A percentile compares a stretch with the other conserved stretches of the same genome.
These are phyloP conservation scores for Betta splendens DNA, from an alignment of 2,797 vertebrate genomes.

Conservation along the genomic window DNA sequence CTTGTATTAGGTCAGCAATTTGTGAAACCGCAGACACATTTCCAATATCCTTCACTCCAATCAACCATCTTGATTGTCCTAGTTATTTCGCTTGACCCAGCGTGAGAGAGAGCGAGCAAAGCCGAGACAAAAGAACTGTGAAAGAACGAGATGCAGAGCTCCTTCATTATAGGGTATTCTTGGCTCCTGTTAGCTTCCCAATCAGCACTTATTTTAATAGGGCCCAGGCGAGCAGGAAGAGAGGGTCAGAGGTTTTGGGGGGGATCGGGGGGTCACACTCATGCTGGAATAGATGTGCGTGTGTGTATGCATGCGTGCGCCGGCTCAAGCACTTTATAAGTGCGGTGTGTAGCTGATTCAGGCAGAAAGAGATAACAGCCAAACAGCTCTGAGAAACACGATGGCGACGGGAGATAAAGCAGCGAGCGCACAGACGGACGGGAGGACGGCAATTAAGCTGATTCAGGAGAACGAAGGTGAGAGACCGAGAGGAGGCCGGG, in stretches of 20 bases:
- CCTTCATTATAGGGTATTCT: constrained; percentile 62
- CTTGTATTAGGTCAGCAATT: constrained; percentile 73
- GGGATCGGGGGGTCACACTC: constrained; percentile 56
- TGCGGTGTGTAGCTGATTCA: constrained; percentile 52
- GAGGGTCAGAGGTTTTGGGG: constrained; percentile 51
- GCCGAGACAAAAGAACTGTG: constrained; percentile 46
- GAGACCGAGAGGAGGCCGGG: constrained; percentile 41
- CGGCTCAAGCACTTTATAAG: constrained; percentile 12
- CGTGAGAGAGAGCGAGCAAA: constrained; percentile 39
- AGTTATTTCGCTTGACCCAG: constrained; percentile 69
- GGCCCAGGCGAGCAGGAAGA: constrained; percentile 56
- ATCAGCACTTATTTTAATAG: constrained; percentile 65
- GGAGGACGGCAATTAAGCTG: constrained; percentile 70
- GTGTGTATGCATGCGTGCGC: background rate
- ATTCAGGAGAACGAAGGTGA: constrained; percentile 62
- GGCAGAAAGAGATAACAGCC: constrained; percentile 42
- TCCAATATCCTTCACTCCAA: constrained; percentile 72
- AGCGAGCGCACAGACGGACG: constrained; percentile 53
- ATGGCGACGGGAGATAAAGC: constrained; percentile 53
- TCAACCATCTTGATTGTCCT: constrained; percentile 72
- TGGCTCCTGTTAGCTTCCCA: constrained; percentile 59
- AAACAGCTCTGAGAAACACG: constrained; percentile 40
- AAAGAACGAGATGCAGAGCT: constrained; percentile 45
- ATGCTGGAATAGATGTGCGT: constrained; percentile 35
- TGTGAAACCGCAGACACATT: constrained; percentile 73